Evolutionary conservation across 2,797 vertebrate genomes (phyloP).

Genomic region (Nothura maculosa): DNA sequence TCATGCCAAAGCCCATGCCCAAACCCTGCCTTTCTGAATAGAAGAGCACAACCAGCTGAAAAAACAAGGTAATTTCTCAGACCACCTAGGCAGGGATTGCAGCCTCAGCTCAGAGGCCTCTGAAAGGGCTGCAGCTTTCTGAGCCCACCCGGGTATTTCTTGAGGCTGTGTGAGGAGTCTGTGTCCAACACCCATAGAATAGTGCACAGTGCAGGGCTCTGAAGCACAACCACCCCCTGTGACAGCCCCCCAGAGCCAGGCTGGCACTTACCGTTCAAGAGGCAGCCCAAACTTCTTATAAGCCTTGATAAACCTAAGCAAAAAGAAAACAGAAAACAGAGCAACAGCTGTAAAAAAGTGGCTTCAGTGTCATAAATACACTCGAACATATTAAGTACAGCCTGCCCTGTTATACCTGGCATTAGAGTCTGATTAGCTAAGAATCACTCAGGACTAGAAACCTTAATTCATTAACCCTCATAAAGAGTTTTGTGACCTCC

Average conservation of each 20-base stretch:
- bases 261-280: conserved; percentile 90
- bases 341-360: not conserved
- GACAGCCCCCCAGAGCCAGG: not conserved
- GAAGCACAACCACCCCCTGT: fast-evolving
- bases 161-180: not conserved
- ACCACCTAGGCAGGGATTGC: not conserved
- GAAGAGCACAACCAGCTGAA: conserved; percentile 6
- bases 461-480: not conserved
- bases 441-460: not conserved
- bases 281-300: conserved; percentile 98
- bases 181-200: not conserved
- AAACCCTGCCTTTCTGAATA: not conserved
- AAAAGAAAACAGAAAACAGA: not conserved
- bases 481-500: conserved; percentile 18
- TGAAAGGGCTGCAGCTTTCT: not conserved
- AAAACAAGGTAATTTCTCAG: not conserved
- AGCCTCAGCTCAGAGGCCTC: not conserved
- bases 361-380: not conserved
- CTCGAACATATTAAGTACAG: not conserved
- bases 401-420: not conserved
- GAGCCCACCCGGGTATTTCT: not conserved
- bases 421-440: conserved; percentile 25
- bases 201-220: not conserved
- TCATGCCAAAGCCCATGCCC: fast-evolving
- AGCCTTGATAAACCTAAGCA: conserved; percentile 95